phyloP scores from a whole-genome alignment of 1,140 invertebrate species.

The Alviniconcha marisindica region DNA sequence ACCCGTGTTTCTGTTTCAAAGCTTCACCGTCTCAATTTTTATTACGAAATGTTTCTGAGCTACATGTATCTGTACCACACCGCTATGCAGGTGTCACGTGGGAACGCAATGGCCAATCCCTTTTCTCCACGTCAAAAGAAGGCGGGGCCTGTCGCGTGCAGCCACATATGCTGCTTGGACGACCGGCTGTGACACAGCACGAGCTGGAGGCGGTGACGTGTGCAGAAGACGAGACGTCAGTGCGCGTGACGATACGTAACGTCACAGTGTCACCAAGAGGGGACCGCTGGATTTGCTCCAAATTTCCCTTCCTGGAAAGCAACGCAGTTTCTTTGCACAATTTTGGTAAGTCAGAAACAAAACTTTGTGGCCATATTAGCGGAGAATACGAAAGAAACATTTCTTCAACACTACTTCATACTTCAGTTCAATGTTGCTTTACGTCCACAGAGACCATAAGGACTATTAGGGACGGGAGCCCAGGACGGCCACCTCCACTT shows the following conservation, averaged over 20 bases:
- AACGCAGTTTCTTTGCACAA: background rate
- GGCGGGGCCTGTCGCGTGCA: slow-evolving; percentile 13
- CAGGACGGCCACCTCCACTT: too few relatives aligned
- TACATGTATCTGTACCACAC: background rate
- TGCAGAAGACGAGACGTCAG: slow-evolving; percentile 1
- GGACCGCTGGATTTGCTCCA: slow-evolving; percentile 21
- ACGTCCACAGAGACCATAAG: too few relatives aligned
- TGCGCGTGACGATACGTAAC: slow-evolving; percentile 10
- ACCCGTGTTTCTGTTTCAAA: background rate
- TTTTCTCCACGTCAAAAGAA: slow-evolving; percentile 5
- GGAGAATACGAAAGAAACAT: too few relatives aligned
- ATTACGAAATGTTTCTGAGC: background rate
- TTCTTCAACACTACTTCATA: too few relatives aligned
- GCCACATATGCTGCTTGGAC: background rate
- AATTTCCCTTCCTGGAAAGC: slow-evolving; percentile 35
- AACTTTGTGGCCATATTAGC: too few relatives aligned
- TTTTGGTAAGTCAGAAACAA: too few relatives aligned
- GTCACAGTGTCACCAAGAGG: slow-evolving; percentile 16
- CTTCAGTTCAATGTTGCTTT: too few relatives aligned
- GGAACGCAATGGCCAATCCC: slow-evolving; percentile 28
- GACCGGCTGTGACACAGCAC: background rate
- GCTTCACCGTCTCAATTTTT: background rate
- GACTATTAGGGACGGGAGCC: too few relatives aligned
- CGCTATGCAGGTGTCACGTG: background rate
- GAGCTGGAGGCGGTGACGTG: slow-evolving; percentile 27